Base-by-base conservation (phyloP, 2,797 vertebrate species). In the Apogon hyalosoma region DNA sequence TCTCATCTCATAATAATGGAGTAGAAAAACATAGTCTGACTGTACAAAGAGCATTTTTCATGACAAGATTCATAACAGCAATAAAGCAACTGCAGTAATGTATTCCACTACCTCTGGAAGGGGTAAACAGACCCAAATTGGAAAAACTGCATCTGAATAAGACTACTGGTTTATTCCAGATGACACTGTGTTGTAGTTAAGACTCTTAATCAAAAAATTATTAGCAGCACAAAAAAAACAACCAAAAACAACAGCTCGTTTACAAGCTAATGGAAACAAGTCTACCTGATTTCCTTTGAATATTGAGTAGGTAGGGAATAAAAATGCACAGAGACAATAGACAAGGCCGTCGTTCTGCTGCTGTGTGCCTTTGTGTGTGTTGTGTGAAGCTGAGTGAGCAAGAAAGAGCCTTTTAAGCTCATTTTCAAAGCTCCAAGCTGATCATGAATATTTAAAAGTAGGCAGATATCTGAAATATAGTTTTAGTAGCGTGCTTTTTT, bases 361-460 rank as follows among this genome's bases (percentile, higher is more conserved):
- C 43, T 7, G 3, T 50, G 65, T 11, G 42, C n/a, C 3, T 53
- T n/a, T 33, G 52, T 47, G 21, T 7, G 15, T 52, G 28, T 47
- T 16, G 59, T 2, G 36, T 8, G 57, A 40, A 63, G 10, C 48
- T 60, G 60, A 61, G 75, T 14, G 64, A 80, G 79, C 48, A 48
- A 65, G 33, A 56, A 57, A 75, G 49, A 60, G 55, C 70, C 73
- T 81, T 82, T 80, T 72, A 76, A 78, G 62, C 67, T 87, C 73
- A 77, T 54, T 88, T 88, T 88, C 80, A 84, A 89, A 89, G 75
- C 79, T 80, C 53, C 51, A 39, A 86, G 80, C 67, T 65, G 53
- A 83, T 85, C 76, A 90, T 92, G 77, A 91, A 91, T 91, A 89
- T 88, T 88, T 90, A 79, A 90, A 82, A 70, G 28, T 4, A 67